Evolutionary conservation across 2,797 vertebrate species (phyloP), one percentile per base, ranked within the genome.

Genomic region (Sebastes alutus): DNA sequence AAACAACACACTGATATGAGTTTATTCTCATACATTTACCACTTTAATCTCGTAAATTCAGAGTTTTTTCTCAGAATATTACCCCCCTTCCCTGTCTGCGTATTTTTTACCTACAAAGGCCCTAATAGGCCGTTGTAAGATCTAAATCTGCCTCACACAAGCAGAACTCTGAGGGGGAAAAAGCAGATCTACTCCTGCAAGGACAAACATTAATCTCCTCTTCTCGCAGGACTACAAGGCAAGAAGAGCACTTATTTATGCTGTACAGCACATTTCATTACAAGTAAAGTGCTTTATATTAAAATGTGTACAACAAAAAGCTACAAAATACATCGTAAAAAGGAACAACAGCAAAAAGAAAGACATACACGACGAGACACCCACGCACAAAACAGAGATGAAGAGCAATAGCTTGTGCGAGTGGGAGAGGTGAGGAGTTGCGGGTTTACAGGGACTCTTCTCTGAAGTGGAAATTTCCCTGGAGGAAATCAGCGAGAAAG

Each of bases 401-500:
- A 62, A 67, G 81, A 55, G 30, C 18, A 22, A 7, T 1, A 72
- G 70, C 72, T 66, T 59, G 77, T 66, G 72, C 6, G 32, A 52
- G 63, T 64, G 77, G 77, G 58, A 64, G 52, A 59, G 63, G 68
- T 1, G 8, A 64, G 33, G 63, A 46, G 60, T n/a, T 55, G 42
- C 32, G 32, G 69, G 55, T 85, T 90, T 76, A 90, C 60, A 38
- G 86, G 81, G 69, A 33, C 77, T 86, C 78, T 67, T 72, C 83
- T 91, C 81, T 87, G 83, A 73, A 77, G 87, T 85, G 84, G 75
- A 87, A 89, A 80, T 92, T 86, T 84, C 82, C 93, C 92, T 72
- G 23, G 83, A 92, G 94, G 87, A 95, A 91, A 89, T 93, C 84
- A 87, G 82, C 13, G 13, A 75, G 71, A 80, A 75, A 77, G 81